phyloP scores from a whole-genome alignment of 2,888 invertebrate genomes.

The Neoitamus cyanurus region DNA sequence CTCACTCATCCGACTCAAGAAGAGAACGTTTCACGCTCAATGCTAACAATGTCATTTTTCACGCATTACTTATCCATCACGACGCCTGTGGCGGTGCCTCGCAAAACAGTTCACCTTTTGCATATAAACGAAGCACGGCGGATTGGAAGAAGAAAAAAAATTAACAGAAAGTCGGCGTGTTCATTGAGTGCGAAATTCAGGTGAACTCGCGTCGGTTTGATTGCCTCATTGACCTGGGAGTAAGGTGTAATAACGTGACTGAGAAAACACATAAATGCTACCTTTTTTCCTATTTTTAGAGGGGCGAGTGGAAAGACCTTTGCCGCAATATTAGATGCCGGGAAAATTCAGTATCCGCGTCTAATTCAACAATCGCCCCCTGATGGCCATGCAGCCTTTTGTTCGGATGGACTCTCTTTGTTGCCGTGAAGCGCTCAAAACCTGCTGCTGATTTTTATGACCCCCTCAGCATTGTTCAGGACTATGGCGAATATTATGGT shows the following conservation, averaged over 20 bases:
- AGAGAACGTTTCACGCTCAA: background rate
- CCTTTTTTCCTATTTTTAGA: background rate
- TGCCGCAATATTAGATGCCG: background rate
- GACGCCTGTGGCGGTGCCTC: background rate
- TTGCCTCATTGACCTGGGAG: constrained; percentile 20
- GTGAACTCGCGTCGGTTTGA: constrained; percentile 1
- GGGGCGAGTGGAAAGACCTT: background rate
- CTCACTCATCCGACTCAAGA: background rate
- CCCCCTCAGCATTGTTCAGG: background rate
- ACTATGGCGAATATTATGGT: background rate
- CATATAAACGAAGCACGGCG: background rate
- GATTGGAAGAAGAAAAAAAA: background rate
- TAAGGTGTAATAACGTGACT: background rate
- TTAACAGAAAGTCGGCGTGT: background rate
- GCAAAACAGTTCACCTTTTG: background rate
- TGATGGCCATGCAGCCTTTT: background rate
- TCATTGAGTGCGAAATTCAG: constrained; percentile 5
- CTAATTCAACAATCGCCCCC: constrained; percentile 12
- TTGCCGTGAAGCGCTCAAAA: background rate
- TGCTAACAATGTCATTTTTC: background rate
- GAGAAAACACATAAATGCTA: background rate
- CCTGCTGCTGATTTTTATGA: background rate
- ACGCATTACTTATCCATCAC: background rate
- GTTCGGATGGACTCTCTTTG: background rate
- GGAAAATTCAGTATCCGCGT: constrained; percentile 6